Base-by-base conservation (phyloP, 2,797 vertebrate genomes). In the Hipposideros larvatus region DNA sequence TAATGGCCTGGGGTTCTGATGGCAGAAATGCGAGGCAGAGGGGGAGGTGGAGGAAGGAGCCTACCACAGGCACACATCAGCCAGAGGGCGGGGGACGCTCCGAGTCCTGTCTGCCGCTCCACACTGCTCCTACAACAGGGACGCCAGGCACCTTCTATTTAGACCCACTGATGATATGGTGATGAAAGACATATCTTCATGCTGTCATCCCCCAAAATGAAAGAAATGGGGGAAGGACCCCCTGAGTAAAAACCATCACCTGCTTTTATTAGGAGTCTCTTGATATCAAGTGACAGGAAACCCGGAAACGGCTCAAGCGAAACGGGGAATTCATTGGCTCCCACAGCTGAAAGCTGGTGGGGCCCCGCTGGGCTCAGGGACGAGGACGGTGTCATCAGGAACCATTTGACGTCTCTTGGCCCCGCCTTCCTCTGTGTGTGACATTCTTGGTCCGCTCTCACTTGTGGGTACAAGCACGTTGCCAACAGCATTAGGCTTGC, bases 51-150 rank as follows among this genome's bases (percentile, higher is more conserved):
- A 10, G 43, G 61, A 31, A 53, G 1, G 26, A 43, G 46, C 34
- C 48, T 65, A 18, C 57, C 77, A 80, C 68, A 43, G 6, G 53
- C 11, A 57, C 5, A 13, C 18, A 11, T 48, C 21, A 10, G 31
- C 5, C 3, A 37, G 2, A 43, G 15, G 21, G 21, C 0, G 11
- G 34, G 7, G 37, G 11, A 43, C 2, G 34, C 31, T 65, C n/a
- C 21, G 26, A 5, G 5, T 68, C 65, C 34, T 11, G 51, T 18
- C 46, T 53, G 48, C 10, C 5, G 1, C 43, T 14, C 15, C 1
- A 3, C 22, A 9, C 24, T 22, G 7, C 16, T 41, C 15, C 26
- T 14, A 41, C 43, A 57, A 0, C 0, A 9, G 34, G 37, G 11
- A 43, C 2, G 28, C 31, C 1, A 2, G 37, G 71, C 28, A 18